These are phyloP conservation scores for Thysanoteuthis rhombus DNA, from an alignment of 2,888 invertebrate species.

Conservation along the genomic window DNA sequence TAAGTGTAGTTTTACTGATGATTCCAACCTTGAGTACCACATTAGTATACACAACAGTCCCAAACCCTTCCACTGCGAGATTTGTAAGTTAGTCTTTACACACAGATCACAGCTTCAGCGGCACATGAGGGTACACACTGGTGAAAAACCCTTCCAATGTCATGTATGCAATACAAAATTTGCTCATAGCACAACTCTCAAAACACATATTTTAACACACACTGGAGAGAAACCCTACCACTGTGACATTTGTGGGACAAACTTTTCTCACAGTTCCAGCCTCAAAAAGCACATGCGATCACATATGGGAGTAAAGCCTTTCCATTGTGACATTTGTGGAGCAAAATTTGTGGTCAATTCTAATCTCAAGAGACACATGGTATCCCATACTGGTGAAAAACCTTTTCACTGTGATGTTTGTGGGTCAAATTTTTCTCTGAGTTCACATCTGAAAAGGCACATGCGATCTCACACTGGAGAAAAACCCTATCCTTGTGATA, in stretches of 20 bases:
- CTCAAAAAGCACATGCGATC: not conserved
- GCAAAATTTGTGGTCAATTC: not conserved
- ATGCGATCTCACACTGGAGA: conserved; percentile 1
- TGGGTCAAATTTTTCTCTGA: not conserved
- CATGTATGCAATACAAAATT: conserved; percentile 67
- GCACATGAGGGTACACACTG: conserved; percentile 34
- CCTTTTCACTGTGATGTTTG: not conserved
- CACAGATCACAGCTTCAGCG: not conserved
- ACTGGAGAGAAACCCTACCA: conserved; percentile 67
- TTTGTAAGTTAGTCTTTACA: not conserved
- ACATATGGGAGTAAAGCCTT: not conserved
- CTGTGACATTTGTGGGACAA: conserved; percentile 59
- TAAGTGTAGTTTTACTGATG: not conserved
- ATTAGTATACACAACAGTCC: not conserved
- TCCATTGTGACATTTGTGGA: conserved; percentile 17
- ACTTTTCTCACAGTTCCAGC: not conserved
- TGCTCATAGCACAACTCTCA: conserved; percentile 70
- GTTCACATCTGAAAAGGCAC: not conserved
- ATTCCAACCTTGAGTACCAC: not conserved
- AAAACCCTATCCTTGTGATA: not conserved
- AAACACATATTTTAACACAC: conserved; percentile 68
- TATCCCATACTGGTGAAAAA: not conserved
- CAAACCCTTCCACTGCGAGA: not conserved
- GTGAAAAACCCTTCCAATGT: conserved; percentile 35
- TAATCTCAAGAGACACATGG: not conserved